Evolutionary conservation across 2,797 vertebrate species (phyloP).

Genomic region (Hybognathus amarus): DNA sequence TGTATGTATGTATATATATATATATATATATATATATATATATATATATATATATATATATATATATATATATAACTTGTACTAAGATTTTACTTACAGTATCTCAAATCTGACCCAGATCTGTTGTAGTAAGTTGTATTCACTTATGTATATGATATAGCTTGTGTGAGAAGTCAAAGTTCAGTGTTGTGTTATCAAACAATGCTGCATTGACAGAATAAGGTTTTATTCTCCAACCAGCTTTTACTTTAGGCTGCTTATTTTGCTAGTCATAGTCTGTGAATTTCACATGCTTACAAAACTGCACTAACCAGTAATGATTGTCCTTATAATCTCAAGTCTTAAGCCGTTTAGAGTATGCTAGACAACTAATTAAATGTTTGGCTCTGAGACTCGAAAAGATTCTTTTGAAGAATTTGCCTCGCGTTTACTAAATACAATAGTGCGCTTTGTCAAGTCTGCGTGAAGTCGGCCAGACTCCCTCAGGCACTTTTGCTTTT

Average conservation of each 20-base stretch:
- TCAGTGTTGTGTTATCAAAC: constrained; percentile 8
- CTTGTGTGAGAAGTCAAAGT: constrained; percentile 21
- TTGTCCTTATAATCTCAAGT: constrained; percentile 24
- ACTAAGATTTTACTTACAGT: no score
- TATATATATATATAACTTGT: no score
- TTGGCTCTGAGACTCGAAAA: constrained; percentile 25
- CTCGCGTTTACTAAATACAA: constrained; percentile 51
- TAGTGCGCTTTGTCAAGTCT: constrained; percentile 48
- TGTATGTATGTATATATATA: no score
- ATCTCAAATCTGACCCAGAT: constrained; percentile 13
- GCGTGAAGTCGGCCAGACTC: constrained; percentile 46
- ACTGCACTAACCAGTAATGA: constrained; percentile 10
- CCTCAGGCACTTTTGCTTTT: constrained; percentile 37
- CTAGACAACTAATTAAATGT: constrained; percentile 40
- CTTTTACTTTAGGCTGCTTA: constrained; percentile 6
- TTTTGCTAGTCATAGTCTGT: constrained; percentile 8
- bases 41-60: no score
- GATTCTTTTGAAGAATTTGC: constrained; percentile 58
- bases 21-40: no score
- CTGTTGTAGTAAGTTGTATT: background rate
- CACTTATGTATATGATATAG: no score
- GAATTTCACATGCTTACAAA: constrained; percentile 32
- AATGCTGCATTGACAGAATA: background rate
- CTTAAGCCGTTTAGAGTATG: constrained; percentile 46
- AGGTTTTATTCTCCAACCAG: background rate